phyloP scores from a whole-genome alignment of 2,888 invertebrate species.

The Melieria omissa region DNA sequence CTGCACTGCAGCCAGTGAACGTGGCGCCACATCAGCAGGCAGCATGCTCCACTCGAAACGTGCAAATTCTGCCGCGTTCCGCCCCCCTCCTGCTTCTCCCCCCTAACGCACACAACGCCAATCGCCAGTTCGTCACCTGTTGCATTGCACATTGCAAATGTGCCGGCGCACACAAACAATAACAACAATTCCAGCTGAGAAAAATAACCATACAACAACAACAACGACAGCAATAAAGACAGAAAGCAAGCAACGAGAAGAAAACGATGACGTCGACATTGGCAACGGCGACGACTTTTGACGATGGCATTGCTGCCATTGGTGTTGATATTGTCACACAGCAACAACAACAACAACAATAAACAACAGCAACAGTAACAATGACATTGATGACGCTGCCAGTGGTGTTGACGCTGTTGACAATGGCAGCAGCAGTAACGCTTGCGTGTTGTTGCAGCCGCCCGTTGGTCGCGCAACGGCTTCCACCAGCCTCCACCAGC shows the following conservation, averaged over 20 bases:
- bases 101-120: not conserved
- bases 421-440: too few relatives aligned
- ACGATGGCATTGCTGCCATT: not conserved
- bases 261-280: constrained; percentile 3
- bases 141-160: constrained; percentile 33
- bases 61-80: not conserved
- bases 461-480: too few relatives aligned
- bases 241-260: not conserved
- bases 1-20: not conserved
- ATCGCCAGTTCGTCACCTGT: constrained; percentile 33
- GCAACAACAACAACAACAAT: constrained; percentile 2
- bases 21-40: not conserved
- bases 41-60: too few relatives aligned
- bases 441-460: too few relatives aligned
- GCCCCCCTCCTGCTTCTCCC: not conserved
- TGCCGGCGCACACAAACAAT: not conserved
- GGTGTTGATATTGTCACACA: not conserved
- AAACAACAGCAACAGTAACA: not conserved
- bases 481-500: too few relatives aligned
- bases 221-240: constrained; percentile 3
- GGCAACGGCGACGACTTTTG: constrained; percentile 1
- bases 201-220: not conserved
- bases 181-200: constrained; percentile 3
- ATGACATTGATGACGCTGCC: constrained; percentile 6
- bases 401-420: not conserved